These are phyloP conservation scores for Marcusenius ussheri DNA, from an alignment of 2,113 vertebrate genomes.

Conservation along the genomic window DNA sequence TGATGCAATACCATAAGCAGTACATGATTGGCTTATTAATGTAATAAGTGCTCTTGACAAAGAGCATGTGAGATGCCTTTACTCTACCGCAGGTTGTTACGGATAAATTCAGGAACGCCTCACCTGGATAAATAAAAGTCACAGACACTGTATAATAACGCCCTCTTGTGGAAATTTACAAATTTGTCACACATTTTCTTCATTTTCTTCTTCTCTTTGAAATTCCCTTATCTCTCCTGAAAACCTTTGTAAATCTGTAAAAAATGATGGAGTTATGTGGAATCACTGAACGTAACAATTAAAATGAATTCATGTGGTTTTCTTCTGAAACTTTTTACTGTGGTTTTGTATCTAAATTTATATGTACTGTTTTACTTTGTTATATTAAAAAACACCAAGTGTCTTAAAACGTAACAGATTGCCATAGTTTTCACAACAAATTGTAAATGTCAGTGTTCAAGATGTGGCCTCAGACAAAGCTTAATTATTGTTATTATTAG, in stretches of 20 bases:
- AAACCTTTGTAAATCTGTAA: background rate
- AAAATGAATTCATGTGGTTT: background rate
- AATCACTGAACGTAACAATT: background rate
- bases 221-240: background rate
- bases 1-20: background rate
- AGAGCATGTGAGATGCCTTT: background rate
- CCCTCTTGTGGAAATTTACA: background rate
- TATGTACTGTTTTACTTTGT: conserved; percentile 70
- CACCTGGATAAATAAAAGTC: background rate
- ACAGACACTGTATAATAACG: background rate
- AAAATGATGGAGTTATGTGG: background rate
- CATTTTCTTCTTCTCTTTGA: background rate
- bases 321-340: conserved; percentile 30
- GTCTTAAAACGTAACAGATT: conserved; percentile 80
- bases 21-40: background rate
- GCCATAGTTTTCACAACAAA: conserved; percentile 80
- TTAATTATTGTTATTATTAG: conserved; percentile 47
- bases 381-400: conserved; percentile 78
- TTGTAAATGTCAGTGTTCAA: conserved; percentile 72
- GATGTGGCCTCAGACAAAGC: conserved; percentile 73
- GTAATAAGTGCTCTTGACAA: background rate
- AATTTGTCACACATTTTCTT: background rate
- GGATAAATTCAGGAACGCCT: background rate
- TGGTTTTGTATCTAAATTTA: conserved; percentile 63
- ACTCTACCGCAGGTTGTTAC: background rate